Conservation (phyloP, 2,888 invertebrate genomes). For the Brenthis ino region DNA sequence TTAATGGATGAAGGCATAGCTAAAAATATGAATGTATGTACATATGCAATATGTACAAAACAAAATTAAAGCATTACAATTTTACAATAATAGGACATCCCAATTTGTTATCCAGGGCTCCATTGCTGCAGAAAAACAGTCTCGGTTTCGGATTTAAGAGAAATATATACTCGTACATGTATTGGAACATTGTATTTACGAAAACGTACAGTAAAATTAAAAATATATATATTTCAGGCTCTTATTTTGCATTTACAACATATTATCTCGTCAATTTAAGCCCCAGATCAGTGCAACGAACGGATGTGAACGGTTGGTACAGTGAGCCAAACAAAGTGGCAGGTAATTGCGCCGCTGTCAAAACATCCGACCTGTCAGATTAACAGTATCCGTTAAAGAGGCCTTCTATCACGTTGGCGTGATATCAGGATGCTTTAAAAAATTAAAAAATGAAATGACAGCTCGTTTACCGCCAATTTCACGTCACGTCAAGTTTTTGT, state of each 20-base stretch:
- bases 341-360: slow-evolving; percentile 77
- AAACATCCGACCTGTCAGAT: slow-evolving; percentile 54
- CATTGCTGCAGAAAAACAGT: no score
- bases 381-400: slow-evolving; percentile 44
- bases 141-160: no score
- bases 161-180: neutral
- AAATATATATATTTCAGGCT: neutral
- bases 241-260: slow-evolving; percentile 7
- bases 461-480: slow-evolving; percentile 35
- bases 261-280: slow-evolving; percentile 29
- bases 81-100: no score
- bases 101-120: no score
- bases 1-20: no score
- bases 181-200: neutral
- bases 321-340: slow-evolving; percentile 60
- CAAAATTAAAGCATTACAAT: no score
- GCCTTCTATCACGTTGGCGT: slow-evolving; percentile 65
- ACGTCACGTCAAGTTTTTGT: slow-evolving; percentile 18
- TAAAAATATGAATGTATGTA: no score
- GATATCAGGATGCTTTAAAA: slow-evolving; percentile 50
- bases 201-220: neutral
- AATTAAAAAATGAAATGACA: slow-evolving; percentile 41
- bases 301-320: slow-evolving; percentile 64
- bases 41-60: no score
- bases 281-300: slow-evolving; percentile 34